A percentile compares a stretch with the other conserved stretches of the same genome.
Conservation (phyloP, 2,888 invertebrate genomes). For the Sinhomidia bicolor region DNA sequence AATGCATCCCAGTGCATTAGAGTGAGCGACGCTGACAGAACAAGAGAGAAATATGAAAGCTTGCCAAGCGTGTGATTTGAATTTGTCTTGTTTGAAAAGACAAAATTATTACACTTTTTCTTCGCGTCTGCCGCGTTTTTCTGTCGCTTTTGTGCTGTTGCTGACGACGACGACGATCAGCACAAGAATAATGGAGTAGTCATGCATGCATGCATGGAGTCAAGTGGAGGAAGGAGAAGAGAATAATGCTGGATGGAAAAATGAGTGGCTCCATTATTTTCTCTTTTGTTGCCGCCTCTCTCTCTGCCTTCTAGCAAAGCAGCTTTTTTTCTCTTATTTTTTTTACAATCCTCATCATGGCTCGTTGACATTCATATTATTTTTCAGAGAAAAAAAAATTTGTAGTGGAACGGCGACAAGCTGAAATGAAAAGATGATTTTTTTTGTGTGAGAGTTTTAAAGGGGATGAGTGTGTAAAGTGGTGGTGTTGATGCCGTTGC, state of each 20-base stretch:
- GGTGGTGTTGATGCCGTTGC: background rate
- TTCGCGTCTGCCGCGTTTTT: background rate
- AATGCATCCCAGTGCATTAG: too few relatives aligned
- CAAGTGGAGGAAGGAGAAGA: background rate
- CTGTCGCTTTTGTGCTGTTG: background rate
- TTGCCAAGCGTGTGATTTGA: slow-evolving; percentile 28
- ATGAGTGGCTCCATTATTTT: background rate
- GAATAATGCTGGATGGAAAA: background rate
- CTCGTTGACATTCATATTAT: slow-evolving; percentile 19
- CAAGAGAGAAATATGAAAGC: background rate
- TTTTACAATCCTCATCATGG: background rate
- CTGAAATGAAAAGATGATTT: too few relatives aligned
- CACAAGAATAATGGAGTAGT: slow-evolving; percentile 18
- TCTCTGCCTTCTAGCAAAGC: background rate
- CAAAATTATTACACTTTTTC: background rate
- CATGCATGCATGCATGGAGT: background rate
- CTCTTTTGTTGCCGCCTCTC: background rate
- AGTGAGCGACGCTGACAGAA: too few relatives aligned
- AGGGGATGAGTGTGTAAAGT: background rate
- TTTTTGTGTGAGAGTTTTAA: background rate
- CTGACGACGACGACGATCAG: background rate
- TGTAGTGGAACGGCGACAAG: too few relatives aligned
- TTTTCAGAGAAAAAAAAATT: too few relatives aligned
- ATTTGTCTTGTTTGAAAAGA: slow-evolving; percentile 39
- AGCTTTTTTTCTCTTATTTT: background rate